Conservation (phyloP, 2,113 vertebrate genomes). For the Microcebus murinus region DNA sequence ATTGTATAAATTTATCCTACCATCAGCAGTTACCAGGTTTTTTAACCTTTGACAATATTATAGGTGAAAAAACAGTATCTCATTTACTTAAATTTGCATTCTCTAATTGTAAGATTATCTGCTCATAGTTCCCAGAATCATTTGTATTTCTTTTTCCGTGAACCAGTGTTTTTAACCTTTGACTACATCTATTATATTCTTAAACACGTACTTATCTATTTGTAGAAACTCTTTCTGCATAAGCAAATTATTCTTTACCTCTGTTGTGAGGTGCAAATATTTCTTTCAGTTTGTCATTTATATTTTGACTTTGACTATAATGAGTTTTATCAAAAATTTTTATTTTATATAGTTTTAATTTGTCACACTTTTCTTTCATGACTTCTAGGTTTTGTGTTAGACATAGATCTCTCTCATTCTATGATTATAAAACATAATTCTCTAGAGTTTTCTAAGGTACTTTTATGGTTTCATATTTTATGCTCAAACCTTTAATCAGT, state of each 20-base stretch:
- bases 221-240: slow-evolving; percentile 1
- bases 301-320: background rate
- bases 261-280: background rate
- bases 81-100: slow-evolving; percentile 15
- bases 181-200: background rate
- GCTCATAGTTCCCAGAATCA: background rate
- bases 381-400: slow-evolving; percentile 13
- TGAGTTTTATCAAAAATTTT: background rate
- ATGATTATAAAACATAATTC: background rate
- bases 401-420: background rate
- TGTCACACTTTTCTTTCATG: background rate
- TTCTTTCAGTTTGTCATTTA: background rate
- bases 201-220: background rate
- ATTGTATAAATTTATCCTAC: background rate
- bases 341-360: background rate
- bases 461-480: slow-evolving; percentile 44
- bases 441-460: background rate
- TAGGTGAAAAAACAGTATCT: background rate
- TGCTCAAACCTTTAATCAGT: background rate
- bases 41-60: background rate
- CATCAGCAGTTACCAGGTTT: background rate
- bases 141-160: background rate
- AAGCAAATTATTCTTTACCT: background rate
- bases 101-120: background rate
- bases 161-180: background rate